These are phyloP conservation scores for Sinhomidia bicolor DNA, from an alignment of 2,888 invertebrate species.

Conservation along the genomic window DNA sequence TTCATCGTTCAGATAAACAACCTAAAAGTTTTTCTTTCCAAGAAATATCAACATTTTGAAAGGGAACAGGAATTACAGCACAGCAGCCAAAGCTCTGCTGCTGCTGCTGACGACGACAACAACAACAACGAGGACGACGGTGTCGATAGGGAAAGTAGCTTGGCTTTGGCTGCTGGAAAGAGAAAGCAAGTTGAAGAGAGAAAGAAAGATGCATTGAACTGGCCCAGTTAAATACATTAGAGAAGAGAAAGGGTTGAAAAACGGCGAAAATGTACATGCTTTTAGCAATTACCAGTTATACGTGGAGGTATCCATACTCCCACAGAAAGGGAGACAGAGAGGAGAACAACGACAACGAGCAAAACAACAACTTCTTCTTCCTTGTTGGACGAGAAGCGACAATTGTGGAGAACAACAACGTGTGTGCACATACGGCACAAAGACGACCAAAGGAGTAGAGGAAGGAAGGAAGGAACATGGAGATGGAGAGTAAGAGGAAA, in stretches of 20 bases:
- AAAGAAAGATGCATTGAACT: conserved; percentile 14
- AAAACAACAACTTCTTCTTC: conserved; percentile 1
- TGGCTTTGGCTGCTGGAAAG: not conserved
- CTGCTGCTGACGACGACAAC: not conserved
- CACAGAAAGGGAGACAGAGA: no score
- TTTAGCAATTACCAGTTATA: conserved; percentile 42
- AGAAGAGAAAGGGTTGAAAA: no score
- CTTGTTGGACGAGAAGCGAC: not conserved
- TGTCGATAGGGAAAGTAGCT: not conserved
- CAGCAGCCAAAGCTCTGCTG: not conserved
- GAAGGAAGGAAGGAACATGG: not conserved
- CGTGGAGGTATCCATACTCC: conserved; percentile 15
- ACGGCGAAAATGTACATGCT: conserved; percentile 15
- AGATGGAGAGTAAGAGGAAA: not conserved
- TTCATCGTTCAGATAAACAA: conserved; percentile 19
- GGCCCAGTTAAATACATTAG: conserved; percentile 40
- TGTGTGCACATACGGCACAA: not conserved
- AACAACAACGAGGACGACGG: not conserved
- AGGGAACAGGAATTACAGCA: not conserved
- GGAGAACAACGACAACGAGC: not conserved
- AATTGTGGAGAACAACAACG: not conserved
- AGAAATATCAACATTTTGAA: conserved; percentile 11
- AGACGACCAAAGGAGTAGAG: not conserved
- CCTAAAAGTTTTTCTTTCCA: conserved; percentile 26
- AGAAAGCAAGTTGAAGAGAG: not conserved